Conservation (phyloP, 1,140 invertebrate genomes). For the Maniola jurtina region DNA sequence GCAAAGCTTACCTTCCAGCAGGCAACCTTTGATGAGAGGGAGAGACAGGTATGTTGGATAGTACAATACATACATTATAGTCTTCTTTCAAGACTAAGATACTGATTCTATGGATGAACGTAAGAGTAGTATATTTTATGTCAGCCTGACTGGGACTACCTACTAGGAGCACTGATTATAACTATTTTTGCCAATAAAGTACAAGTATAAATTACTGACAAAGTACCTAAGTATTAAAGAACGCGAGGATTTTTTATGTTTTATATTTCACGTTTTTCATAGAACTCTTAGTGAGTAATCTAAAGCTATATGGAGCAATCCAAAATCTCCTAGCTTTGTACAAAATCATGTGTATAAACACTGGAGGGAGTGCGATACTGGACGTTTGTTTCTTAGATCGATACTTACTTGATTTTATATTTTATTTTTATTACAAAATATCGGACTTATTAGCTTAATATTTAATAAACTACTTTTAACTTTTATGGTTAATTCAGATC, state of each 20-base stretch:
- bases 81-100: too few species aligned
- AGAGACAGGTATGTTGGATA: too few species aligned
- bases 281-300: slow-evolving; percentile 14
- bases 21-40: too few species aligned
- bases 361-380: slow-evolving; percentile 78
- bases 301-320: slow-evolving; percentile 26
- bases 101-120: too few species aligned
- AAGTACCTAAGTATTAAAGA: background rate
- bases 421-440: slow-evolving; percentile 14
- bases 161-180: too few species aligned
- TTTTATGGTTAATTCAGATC: background rate
- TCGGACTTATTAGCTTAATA: slow-evolving; percentile 19
- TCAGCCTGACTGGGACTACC: too few species aligned
- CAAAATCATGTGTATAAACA: slow-evolving; percentile 73
- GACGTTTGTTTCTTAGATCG: slow-evolving; percentile 68
- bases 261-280: background rate
- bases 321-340: slow-evolving; percentile 54
- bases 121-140: too few species aligned
- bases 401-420: slow-evolving; percentile 20
- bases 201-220: background rate
- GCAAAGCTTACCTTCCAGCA: too few species aligned
- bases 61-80: too few species aligned
- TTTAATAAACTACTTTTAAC: slow-evolving; percentile 4
- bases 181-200: too few species aligned
- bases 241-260: slow-evolving; percentile 1